Conservation (phyloP, 2,888 invertebrate genomes). For the Eulithis testata region DNA sequence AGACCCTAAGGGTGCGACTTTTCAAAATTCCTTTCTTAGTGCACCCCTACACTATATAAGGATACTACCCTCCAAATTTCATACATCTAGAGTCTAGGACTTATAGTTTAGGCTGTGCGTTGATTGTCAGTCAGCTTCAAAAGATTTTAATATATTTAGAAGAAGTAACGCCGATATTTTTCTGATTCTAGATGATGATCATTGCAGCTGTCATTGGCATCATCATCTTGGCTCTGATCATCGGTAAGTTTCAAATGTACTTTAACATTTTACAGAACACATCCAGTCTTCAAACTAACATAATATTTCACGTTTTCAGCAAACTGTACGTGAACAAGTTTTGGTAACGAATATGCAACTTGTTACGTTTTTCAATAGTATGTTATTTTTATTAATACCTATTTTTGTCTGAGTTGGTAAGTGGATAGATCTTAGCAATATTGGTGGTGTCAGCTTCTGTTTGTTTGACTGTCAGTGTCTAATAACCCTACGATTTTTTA, state of each 20-base stretch:
- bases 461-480: slow-evolving; percentile 60
- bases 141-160: too few relatives aligned
- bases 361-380: slow-evolving; percentile 57
- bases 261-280: slow-evolving; percentile 26
- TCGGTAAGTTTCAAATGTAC: slow-evolving; percentile 87
- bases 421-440: slow-evolving; percentile 70
- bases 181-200: slow-evolving; percentile 91
- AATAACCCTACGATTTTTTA: slow-evolving; percentile 50
- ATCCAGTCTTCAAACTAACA: slow-evolving; percentile 70
- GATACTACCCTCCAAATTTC: too few relatives aligned
- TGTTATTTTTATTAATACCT: slow-evolving; percentile 61
- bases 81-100: too few relatives aligned
- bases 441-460: slow-evolving; percentile 73
- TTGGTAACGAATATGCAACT: slow-evolving; percentile 78
- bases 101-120: too few relatives aligned
- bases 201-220: slow-evolving; percentile 94
- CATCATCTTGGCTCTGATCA: slow-evolving; percentile 93
- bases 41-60: too few relatives aligned
- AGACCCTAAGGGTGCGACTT: too few relatives aligned
- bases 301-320: slow-evolving; percentile 80
- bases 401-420: slow-evolving; percentile 73
- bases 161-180: not conserved
- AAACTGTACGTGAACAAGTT: slow-evolving; percentile 83
- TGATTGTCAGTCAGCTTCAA: too few relatives aligned
- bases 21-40: too few relatives aligned